These are phyloP conservation scores for Exaiptasia diaphana DNA, from an alignment of 64 coral and sea anemone species.

Conservation along the genomic window DNA sequence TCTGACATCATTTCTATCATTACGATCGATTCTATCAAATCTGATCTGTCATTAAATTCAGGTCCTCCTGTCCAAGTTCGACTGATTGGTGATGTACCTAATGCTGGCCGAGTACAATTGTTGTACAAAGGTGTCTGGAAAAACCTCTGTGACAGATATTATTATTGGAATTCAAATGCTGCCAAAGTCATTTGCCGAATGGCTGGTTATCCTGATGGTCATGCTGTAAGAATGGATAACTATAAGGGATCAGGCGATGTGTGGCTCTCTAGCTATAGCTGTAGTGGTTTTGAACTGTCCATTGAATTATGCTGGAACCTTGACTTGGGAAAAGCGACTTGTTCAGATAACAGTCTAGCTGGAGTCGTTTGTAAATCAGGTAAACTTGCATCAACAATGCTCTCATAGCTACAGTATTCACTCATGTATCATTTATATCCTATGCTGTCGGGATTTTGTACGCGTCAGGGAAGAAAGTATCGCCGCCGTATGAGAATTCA, in stretches of 20 bases:
- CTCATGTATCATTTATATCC: too few relatives aligned
- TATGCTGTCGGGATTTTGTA: too few relatives aligned
- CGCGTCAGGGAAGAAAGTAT: too few relatives aligned
- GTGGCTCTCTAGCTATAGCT: neutral
- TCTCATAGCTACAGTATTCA: too few relatives aligned
- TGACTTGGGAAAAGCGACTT: neutral
- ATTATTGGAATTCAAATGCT: neutral
- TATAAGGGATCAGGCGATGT: neutral
- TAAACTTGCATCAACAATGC: too few relatives aligned
- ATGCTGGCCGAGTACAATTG: neutral
- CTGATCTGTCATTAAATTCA: too few relatives aligned
- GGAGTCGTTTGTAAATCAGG: neutral
- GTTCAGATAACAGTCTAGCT: neutral
- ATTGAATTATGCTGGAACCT: neutral
- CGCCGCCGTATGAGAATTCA: too few relatives aligned
- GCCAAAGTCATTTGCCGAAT: neutral
- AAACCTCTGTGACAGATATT: neutral
- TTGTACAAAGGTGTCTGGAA: neutral
- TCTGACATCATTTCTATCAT: too few relatives aligned
- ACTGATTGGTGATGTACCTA: neutral
- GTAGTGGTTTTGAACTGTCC: slow-evolving; percentile 2
- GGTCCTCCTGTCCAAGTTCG: neutral
- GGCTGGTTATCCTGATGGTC: neutral
- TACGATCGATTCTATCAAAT: too few relatives aligned
- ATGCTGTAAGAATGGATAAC: neutral